These are phyloP conservation scores for Pristiophorus japonicus DNA, from an alignment of 2,113 vertebrate genomes.

Conservation along the genomic window DNA sequence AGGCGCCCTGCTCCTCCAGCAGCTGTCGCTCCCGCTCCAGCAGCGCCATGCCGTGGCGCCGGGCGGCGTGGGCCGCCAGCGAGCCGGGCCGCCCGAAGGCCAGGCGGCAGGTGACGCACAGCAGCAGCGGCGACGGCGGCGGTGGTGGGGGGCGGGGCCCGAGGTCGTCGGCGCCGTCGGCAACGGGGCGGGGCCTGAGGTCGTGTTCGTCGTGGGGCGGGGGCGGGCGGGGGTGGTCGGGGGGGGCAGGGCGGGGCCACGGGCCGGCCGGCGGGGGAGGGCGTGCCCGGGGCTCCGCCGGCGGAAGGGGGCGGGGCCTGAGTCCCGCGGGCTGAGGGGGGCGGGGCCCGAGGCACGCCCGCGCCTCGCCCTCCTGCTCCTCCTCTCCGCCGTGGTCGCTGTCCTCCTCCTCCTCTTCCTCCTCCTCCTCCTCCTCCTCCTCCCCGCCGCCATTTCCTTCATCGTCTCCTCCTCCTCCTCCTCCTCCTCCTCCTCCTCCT, in stretches of 20 bases:
- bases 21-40: conserved; percentile 44
- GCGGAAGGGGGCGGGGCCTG: too few species aligned
- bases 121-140: conserved; percentile 54
- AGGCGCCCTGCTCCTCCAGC: conserved; percentile 41
- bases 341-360: conserved; percentile 40
- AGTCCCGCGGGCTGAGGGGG: too few species aligned
- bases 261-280: too few species aligned
- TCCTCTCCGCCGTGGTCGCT: too few species aligned
- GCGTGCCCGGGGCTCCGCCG: too few species aligned
- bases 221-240: conserved; percentile 47
- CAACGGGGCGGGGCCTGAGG: conserved; percentile 43
- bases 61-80: conserved; percentile 46
- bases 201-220: conserved; percentile 52
- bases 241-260: too few species aligned
- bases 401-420: too few species aligned
- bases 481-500: too few species aligned
- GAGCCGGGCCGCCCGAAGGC: conserved; percentile 47
- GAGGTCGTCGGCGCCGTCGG: background rate
- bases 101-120: conserved; percentile 54
- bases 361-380: too few species aligned
- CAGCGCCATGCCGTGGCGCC: conserved; percentile 48
- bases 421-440: too few species aligned
- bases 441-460: too few species aligned
- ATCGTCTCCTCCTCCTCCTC: too few species aligned
- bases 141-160: conserved; percentile 40